A percentile compares a stretch with the other conserved stretches of the same genome.
Evolutionary conservation across 2,113 vertebrate species (phyloP).

Genomic region (Oryzias melastigma): DNA sequence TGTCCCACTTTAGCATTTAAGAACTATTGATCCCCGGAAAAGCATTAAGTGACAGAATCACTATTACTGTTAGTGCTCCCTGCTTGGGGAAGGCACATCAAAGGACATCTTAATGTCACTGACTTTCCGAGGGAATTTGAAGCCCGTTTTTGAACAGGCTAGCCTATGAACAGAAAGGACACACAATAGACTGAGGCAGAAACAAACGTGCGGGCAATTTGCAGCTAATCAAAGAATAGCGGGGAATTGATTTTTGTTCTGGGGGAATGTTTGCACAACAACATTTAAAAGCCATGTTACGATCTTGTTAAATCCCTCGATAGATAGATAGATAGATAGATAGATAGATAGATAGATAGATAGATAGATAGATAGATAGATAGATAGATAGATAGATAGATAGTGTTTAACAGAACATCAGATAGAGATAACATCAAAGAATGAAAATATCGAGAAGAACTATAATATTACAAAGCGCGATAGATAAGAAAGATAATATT

Average conservation of each 20-base stretch:
- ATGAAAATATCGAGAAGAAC: too few relatives aligned
- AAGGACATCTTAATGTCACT: constrained; percentile 99
- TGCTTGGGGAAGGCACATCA: constrained; percentile 98
- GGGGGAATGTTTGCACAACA: constrained; percentile 82
- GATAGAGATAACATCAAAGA: too few relatives aligned
- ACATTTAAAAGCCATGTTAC: constrained; percentile 85
- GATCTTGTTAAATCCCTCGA: constrained; percentile 64
- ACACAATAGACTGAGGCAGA: constrained; percentile 90
- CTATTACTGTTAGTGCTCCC: constrained; percentile 97
- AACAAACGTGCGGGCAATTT: constrained; percentile 95
- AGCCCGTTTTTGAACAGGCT: constrained; percentile 84
- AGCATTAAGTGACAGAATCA: constrained; percentile 97
- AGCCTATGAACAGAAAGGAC: constrained; percentile 99
- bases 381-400: constrained; percentile 15
- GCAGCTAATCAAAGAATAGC: constrained; percentile 93
- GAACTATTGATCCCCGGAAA: constrained; percentile 97
- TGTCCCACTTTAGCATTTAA: constrained; percentile 99
- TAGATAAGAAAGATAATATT: too few relatives aligned
- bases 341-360: constrained; percentile 8
- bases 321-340: constrained; percentile 1
- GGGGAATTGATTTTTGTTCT: constrained; percentile 90
- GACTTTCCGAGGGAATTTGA: constrained; percentile 98
- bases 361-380: constrained; percentile 20
- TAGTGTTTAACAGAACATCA: too few relatives aligned
- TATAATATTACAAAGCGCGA: too few relatives aligned